phyloP scores from a whole-genome alignment of 2,797 vertebrate species.

The Melanotaenia boesemani region DNA sequence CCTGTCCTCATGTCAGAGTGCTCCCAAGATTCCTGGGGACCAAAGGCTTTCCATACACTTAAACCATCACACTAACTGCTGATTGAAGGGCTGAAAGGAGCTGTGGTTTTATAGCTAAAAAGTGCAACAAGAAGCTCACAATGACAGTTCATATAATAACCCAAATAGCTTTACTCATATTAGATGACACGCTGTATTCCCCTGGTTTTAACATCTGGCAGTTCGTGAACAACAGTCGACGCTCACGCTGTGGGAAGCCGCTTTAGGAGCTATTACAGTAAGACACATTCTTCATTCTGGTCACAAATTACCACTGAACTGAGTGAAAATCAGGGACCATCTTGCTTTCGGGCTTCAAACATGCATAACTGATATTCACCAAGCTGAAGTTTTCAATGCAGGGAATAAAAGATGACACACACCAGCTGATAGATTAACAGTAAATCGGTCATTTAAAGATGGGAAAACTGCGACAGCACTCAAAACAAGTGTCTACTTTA shows the following conservation, averaged over 20 bases:
- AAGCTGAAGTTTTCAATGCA: constrained; percentile 40
- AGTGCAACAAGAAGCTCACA: constrained; percentile 64
- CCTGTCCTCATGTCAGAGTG: no score
- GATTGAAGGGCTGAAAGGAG: constrained; percentile 67
- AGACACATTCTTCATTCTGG: constrained; percentile 57
- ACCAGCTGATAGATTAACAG: constrained; percentile 7
- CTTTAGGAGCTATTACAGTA: constrained; percentile 72
- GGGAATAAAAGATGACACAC: constrained; percentile 25
- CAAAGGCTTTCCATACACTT: constrained; percentile 19
- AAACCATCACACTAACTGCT: constrained; percentile 66
- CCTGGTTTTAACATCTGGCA: constrained; percentile 70
- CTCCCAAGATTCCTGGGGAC: constrained; percentile 1
- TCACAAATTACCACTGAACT: constrained; percentile 59
- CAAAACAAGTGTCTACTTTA: background rate
- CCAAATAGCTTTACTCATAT: constrained; percentile 72
- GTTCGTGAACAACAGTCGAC: constrained; percentile 66
- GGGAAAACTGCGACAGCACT: background rate
- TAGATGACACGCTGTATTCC: constrained; percentile 71
- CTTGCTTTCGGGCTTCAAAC: constrained; percentile 31
- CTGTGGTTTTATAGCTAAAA: constrained; percentile 65
- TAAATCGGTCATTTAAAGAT: background rate
- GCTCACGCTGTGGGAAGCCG: constrained; percentile 53
- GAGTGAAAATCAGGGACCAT: constrained; percentile 43
- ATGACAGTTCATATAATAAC: constrained; percentile 72
- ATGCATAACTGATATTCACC: constrained; percentile 37